phyloP scores from a whole-genome alignment of 1,140 invertebrate genomes.

The Neuroterus valhalla region DNA sequence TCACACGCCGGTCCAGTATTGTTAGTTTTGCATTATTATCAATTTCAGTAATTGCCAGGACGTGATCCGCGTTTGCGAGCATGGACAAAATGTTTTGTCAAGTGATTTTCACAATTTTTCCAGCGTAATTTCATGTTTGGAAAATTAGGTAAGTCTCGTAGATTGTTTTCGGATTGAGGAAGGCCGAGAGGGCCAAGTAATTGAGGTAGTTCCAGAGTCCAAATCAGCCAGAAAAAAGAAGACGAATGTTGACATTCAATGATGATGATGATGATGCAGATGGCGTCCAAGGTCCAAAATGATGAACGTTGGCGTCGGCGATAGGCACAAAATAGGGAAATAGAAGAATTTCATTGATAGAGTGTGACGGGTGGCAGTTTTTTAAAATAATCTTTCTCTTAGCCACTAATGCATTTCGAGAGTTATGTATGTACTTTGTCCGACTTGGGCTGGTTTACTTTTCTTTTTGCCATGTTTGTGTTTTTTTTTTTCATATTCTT shows the following conservation, averaged over 20 bases:
- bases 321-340: conserved; percentile 72
- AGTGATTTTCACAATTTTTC: conserved; percentile 27
- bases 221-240: conserved; percentile 38
- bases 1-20: not conserved
- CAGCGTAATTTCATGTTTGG: not conserved
- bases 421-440: conserved; percentile 13
- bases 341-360: conserved; percentile 74
- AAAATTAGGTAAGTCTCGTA: not conserved
- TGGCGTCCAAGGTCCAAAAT: conserved; percentile 45
- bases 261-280: conserved; percentile 46
- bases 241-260: conserved; percentile 36
- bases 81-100: not conserved
- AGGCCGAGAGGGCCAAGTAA: conserved; percentile 38
- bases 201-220: conserved; percentile 35
- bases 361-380: conserved; percentile 49
- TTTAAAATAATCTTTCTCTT: conserved; percentile 41
- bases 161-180: conserved; percentile 7
- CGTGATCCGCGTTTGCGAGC: conserved; percentile 7
- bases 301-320: conserved; percentile 36
- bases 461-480: conserved; percentile 38
- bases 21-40: conserved; percentile 32
- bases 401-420: conserved; percentile 27
- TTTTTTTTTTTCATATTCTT: conserved; percentile 38
- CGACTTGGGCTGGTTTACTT: conserved; percentile 8
- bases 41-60: conserved; percentile 35